Base-by-base conservation (phyloP, 2,113 vertebrate species). In the Gobius niger region DNA sequence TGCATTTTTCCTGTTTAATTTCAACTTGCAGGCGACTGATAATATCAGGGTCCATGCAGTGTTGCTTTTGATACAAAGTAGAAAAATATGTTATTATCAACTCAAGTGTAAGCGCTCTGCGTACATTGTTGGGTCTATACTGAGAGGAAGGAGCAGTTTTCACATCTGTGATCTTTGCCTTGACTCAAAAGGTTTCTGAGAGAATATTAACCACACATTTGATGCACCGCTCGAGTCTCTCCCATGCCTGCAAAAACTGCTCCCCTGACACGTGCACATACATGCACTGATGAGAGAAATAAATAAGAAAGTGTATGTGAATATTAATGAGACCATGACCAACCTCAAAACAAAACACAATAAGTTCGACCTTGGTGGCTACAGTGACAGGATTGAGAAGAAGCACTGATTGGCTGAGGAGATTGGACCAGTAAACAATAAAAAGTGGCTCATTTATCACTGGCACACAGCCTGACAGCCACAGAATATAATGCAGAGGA, bases 171-270 rank as follows among this genome's bases (percentile, higher is more conserved):
- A 74, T 70, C 69, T 71, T 56, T 77, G 49, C 72, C 42, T 64
- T 8, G 77, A 57, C 77, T 67, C 49, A 65, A 49, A 49, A 77
- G 64, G 51, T 75, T 84, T 85, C 80, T 70, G 57, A 86, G 70
- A 72, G 79, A 89, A 90, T 84, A 85, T 83, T 75, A 88, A 86
- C 72, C 68, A 67, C 76, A 65, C 72, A 63, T 80, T 88, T 82
- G 80, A 85, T 82, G 73, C 57, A 81, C 71, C 11, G 53, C 83
- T 65, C 60, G 66, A 82, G 77, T 82, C 7, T 42, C 75, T 75
- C 73, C 4, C 0, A 53, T 72, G 78, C 80, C 81, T 78, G 70
- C 47, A 74, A 72, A 71, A 52, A n/a, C 51, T 1, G 16, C 63
- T 52, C 68, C 44, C 51, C 19, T 44, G 4, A 68, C 50, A 56